These are phyloP conservation scores for Petrocephalus schoutedeni DNA, from an alignment of 2,797 vertebrate species.

Conservation along the genomic window DNA sequence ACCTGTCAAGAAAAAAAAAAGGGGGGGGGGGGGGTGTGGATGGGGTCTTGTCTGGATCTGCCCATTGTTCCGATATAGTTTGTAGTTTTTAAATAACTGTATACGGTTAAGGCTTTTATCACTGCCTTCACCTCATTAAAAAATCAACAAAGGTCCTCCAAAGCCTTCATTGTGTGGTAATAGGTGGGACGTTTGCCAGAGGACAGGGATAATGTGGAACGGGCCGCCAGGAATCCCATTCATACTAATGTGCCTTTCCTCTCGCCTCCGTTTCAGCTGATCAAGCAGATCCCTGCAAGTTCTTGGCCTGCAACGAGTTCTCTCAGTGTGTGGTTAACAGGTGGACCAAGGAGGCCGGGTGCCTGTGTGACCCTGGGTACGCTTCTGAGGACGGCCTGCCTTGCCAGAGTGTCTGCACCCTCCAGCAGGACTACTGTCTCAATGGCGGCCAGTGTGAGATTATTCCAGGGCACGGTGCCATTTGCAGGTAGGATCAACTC, in stretches of 20 bases:
- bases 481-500: slow-evolving; percentile 71
- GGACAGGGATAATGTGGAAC: not conserved
- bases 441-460: slow-evolving; percentile 64
- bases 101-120: not conserved
- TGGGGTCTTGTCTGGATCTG: not conserved
- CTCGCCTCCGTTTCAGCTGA: slow-evolving; percentile 63
- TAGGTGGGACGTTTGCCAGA: not conserved
- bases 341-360: slow-evolving; percentile 66
- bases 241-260: slow-evolving; percentile 25
- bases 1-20: not conserved
- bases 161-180: not conserved
- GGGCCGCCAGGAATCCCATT: slow-evolving; percentile 13
- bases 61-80: too few species aligned
- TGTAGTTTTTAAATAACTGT: not conserved
- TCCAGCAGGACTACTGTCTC: slow-evolving; percentile 60
- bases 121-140: slow-evolving; percentile 37
- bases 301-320: slow-evolving; percentile 74
- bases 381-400: slow-evolving; percentile 55
- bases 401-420: slow-evolving; percentile 67
- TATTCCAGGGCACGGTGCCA: slow-evolving; percentile 61
- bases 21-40: not conserved
- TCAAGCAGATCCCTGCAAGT: slow-evolving; percentile 78
- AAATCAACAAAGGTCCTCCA: slow-evolving; percentile 32
- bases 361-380: slow-evolving; percentile 69
- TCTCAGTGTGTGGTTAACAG: slow-evolving; percentile 66